A percentile compares a stretch with the other conserved stretches of the same genome.
Conservation (phyloP, 2,797 vertebrate genomes). For the Gallinago stenura region DNA sequence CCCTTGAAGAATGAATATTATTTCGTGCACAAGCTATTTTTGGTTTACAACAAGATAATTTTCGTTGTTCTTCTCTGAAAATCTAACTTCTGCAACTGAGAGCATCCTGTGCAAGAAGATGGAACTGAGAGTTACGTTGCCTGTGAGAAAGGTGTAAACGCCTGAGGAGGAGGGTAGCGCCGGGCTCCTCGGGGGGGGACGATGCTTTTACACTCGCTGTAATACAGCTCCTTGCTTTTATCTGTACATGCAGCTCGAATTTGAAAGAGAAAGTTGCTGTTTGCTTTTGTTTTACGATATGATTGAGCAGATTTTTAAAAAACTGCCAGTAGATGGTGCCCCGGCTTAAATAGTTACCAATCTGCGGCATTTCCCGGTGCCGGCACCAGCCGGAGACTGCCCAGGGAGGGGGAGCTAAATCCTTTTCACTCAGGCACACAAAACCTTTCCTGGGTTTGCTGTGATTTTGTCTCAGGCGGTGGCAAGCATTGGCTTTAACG, state of each 20-base stretch:
- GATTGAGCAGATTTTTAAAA: neutral
- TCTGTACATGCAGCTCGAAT: neutral
- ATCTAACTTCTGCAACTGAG: conserved; percentile 79
- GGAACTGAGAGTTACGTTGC: conserved; percentile 79
- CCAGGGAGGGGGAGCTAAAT: neutral
- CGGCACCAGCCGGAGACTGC: neutral
- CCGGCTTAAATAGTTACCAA: neutral
- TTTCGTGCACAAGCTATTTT: neutral
- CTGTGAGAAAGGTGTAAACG: conserved; percentile 15
- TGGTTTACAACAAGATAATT: conserved; percentile 18
- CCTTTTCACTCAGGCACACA: neutral
- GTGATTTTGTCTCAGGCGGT: too few species aligned
- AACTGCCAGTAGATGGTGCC: neutral
- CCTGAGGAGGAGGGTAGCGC: too few species aligned
- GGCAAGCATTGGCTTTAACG: neutral
- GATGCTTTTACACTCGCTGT: too few species aligned
- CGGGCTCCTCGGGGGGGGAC: too few species aligned
- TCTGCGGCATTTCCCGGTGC: neutral
- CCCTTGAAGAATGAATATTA: neutral
- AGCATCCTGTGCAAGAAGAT: conserved; percentile 77
- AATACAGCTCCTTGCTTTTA: neutral
- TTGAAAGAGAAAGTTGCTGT: neutral
- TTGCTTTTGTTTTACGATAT: too few species aligned
- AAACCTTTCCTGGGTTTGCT: neutral
- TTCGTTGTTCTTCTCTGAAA: conserved; percentile 70